A percentile compares a stretch with the other conserved stretches of the same genome.
These are phyloP conservation scores for Rhinoptilus africanus DNA, from an alignment of 2,113 vertebrate species.

Conservation along the genomic window DNA sequence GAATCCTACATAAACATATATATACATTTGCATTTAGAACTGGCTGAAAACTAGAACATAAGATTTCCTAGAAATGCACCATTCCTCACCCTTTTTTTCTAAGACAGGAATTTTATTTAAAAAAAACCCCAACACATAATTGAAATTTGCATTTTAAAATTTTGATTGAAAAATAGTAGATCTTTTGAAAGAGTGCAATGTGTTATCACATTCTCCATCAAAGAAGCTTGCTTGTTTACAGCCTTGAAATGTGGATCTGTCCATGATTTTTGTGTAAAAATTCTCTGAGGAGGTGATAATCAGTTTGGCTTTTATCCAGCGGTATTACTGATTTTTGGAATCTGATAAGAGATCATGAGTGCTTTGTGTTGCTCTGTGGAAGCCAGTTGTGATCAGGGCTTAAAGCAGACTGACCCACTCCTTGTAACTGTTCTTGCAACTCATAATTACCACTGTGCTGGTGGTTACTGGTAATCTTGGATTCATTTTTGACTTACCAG, in stretches of 20 bases:
- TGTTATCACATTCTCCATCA: neutral
- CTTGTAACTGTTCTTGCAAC: neutral
- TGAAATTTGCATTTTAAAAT: neutral
- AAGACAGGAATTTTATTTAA: neutral
- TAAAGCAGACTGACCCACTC: neutral
- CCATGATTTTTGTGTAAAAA: neutral
- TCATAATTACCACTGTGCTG: neutral
- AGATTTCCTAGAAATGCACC: neutral
- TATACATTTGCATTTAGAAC: neutral
- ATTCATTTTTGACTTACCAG: neutral
- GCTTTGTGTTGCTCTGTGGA: neutral
- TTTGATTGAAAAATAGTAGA: neutral
- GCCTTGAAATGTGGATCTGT: neutral
- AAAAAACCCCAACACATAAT: neutral
- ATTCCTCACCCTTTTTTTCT: neutral
- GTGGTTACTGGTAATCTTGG: neutral
- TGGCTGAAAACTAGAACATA: neutral
- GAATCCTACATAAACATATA: neutral
- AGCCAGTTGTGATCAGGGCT: neutral
- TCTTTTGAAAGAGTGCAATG: neutral
- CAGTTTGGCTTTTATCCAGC: neutral
- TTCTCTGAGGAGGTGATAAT: neutral
- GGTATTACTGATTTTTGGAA: neutral
- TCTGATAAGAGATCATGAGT: neutral
- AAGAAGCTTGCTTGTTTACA: neutral